Evolutionary conservation across 2,888 invertebrate genomes (phyloP), one percentile per base, ranked within the genome.

Genomic region (Hypselothyrea guttata): DNA sequence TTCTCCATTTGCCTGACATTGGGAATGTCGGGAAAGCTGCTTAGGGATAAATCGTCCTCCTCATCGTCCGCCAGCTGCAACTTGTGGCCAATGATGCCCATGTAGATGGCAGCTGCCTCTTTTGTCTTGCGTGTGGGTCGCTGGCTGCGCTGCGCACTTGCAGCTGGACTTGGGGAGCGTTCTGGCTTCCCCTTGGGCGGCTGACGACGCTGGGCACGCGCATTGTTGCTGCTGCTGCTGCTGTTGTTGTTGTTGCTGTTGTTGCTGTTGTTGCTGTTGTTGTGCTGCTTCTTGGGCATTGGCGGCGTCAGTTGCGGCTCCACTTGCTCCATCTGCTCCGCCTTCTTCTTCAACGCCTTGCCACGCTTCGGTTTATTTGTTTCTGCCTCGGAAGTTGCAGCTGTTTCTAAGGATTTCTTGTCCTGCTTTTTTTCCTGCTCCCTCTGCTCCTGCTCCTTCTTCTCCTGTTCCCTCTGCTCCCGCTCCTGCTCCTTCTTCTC

Each of bases 51-150:
- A 76, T 92, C 92, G 77, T 93, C 93, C 27, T 93, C 93, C 65
- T 93, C 89, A 56, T 92, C 91, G 45, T 92, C 93, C 18, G 93
- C 93, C 68, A 92, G 91, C 13, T 93, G 92, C 46, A 94, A 89
- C 85, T 94, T 94, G 71, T 93, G 92, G 2, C 94, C 94, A 42
- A 95, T 91, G 65, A 94, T 92, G 81, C 94, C 94, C 93, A 95
- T 93, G 71, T 94, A 94, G 51, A 94, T 92, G 5, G 94, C 92
- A 1, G 94, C 94, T 16, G 94, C 94, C 89, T 94, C 94, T 88
- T 95, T 95, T 0, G 94, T 94, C 88, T 94, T 94, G 30, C 95
- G 91, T 7, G 92, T 91, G 0, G 94, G 94, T 34, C 94, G 78
- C 59, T 88, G 86, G 41, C 59, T 74, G 3, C 84, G 71, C n/a